phyloP scores from a whole-genome alignment of 2,888 invertebrate genomes.

The Drosophila planitibia region DNA sequence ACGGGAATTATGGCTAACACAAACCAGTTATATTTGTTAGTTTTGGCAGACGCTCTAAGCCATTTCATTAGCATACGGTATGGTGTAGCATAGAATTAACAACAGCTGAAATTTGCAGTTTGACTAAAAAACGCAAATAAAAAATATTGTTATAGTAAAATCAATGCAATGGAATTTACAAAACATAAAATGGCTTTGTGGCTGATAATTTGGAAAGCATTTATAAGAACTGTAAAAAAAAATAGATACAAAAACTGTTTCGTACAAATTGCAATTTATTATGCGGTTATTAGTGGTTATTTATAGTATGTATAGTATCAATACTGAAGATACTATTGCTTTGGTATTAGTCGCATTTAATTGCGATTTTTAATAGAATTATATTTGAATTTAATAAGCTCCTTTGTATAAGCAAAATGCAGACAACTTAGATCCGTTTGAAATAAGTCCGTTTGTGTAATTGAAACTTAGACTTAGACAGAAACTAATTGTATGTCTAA shows the following conservation, averaged over 20 bases:
- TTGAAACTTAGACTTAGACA: neutral
- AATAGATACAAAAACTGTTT: no score
- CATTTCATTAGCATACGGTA: constrained; percentile 63
- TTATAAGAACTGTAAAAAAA: neutral
- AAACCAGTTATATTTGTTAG: constrained; percentile 61
- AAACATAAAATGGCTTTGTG: neutral
- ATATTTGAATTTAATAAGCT: neutral
- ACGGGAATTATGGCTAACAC: constrained; percentile 29
- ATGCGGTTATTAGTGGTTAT: neutral
- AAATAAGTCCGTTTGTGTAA: neutral
- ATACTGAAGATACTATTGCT: neutral
- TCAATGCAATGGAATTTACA: neutral
- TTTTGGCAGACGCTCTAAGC: constrained; percentile 41
- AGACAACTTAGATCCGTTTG: neutral
- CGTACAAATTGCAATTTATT: neutral
- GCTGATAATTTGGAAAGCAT: neutral
- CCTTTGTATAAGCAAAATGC: neutral
- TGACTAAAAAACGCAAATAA: neutral
- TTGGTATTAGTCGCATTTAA: neutral
- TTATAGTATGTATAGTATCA: neutral
- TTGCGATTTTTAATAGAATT: neutral
- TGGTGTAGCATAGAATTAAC: constrained; percentile 34
- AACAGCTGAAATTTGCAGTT: neutral
- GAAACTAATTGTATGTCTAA: neutral
- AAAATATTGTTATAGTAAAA: neutral